These are phyloP conservation scores for Myocastor coypus DNA, from an alignment of 2,113 vertebrate species.

Conservation along the genomic window DNA sequence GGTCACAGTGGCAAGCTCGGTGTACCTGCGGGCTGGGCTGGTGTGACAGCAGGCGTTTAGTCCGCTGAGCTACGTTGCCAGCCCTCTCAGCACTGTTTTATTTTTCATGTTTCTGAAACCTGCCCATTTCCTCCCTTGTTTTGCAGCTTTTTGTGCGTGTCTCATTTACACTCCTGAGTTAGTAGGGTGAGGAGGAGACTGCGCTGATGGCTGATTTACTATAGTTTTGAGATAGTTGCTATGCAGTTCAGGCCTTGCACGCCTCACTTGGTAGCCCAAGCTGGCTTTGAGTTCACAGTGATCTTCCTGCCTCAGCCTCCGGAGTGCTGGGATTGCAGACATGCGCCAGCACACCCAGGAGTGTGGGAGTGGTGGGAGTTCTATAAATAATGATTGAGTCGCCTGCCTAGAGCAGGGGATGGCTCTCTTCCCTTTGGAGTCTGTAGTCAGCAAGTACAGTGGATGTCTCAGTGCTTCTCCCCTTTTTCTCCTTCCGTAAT, in stretches of 20 bases:
- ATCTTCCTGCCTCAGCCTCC: neutral
- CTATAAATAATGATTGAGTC: slow-evolving; percentile 10
- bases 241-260: neutral
- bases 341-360: neutral
- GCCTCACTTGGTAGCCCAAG: neutral
- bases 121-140: neutral
- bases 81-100: neutral
- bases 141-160: neutral
- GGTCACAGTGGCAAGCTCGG: too few relatives aligned
- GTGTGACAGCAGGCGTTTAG: too few relatives aligned
- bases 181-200: neutral
- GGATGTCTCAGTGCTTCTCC: neutral
- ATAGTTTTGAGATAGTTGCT: neutral
- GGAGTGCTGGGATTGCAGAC: neutral
- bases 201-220: neutral
- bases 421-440: neutral
- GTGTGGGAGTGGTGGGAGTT: neutral
- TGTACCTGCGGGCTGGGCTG: too few relatives aligned
- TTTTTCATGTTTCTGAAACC: neutral
- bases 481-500: neutral
- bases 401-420: slow-evolving; percentile 26
- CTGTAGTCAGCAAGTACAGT: neutral
- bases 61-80: too few relatives aligned
- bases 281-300: neutral
- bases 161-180: neutral